A percentile compares a stretch with the other conserved stretches of the same genome.
Conservation (phyloP, 30 jellyfish, hydroid and myxozoan species). For the Chironex yamaguchii region DNA sequence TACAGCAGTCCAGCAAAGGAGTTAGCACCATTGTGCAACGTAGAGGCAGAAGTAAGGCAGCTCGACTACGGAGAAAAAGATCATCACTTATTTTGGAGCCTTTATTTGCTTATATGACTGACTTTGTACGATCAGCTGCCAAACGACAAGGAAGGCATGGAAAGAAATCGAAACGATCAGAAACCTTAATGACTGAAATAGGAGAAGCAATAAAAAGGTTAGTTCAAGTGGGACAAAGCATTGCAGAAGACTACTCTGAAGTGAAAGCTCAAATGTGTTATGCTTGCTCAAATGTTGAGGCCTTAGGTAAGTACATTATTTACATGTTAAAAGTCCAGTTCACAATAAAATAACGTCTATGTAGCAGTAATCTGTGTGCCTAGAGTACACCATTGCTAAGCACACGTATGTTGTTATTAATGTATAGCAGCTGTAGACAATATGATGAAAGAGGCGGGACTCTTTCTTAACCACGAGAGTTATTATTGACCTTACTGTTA, state of each 20-base stretch:
- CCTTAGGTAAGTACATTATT: conserved; percentile 39
- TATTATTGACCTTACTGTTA: too few species aligned
- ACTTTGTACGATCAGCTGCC: conserved; percentile 73
- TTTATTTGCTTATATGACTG: conserved; percentile 68
- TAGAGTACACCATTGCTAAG: neutral
- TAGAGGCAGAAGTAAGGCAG: conserved; percentile 14
- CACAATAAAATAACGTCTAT: neutral
- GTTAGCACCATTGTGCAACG: neutral
- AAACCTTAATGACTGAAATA: conserved; percentile 63
- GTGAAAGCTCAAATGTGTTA: conserved; percentile 62
- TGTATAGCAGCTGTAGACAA: neutral
- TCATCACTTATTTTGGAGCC: conserved; percentile 78
- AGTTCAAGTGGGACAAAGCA: conserved; percentile 69
- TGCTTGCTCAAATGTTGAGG: conserved; percentile 66
- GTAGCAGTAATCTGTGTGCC: neutral
- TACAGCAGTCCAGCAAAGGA: too few species aligned
- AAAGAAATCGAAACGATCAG: conserved; percentile 70
- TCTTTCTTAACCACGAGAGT: too few species aligned
- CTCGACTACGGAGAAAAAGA: conserved; percentile 60
- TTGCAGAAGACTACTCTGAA: conserved; percentile 71
- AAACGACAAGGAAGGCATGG: conserved; percentile 50
- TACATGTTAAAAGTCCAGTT: neutral
- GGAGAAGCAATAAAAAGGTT: conserved; percentile 32
- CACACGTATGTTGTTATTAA: too few species aligned
- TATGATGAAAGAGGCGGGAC: neutral